Percentiles rank a stretch among this genome's conserved stretches.
phyloP scores from a whole-genome alignment of 2,888 invertebrate genomes.

The Leucophenga montana region DNA sequence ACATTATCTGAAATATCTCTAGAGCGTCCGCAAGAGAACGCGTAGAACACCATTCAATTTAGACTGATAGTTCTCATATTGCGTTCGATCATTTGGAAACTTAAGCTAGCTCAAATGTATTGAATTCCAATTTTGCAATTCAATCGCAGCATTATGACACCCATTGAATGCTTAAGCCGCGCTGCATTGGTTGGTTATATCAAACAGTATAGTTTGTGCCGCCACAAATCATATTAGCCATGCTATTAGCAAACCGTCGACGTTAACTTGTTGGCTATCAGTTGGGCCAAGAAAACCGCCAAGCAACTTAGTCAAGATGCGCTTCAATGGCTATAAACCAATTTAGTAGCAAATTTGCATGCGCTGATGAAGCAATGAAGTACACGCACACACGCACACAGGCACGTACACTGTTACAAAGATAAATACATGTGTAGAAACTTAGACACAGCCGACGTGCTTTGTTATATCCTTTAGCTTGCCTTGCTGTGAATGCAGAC shows the following conservation, averaged over 20 bases:
- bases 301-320: slow-evolving; percentile 39
- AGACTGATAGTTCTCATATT: slow-evolving; percentile 34
- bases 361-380: slow-evolving; percentile 57
- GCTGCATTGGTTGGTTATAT: no score
- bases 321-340: slow-evolving; percentile 61
- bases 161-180: background rate
- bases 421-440: background rate
- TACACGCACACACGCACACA: slow-evolving; percentile 5
- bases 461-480: no score
- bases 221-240: slow-evolving; percentile 63
- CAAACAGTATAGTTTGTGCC: slow-evolving; percentile 25
- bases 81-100: slow-evolving; percentile 44
- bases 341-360: slow-evolving; percentile 66
- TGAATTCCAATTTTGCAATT: slow-evolving; percentile 27
- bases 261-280: background rate
- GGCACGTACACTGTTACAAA: background rate
- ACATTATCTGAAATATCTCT: slow-evolving; percentile 45
- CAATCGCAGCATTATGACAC: background rate
- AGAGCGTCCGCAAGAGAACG: slow-evolving; percentile 6
- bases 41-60: slow-evolving; percentile 12
- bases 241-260: slow-evolving; percentile 50
- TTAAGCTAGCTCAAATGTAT: slow-evolving; percentile 17
- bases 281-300: background rate
- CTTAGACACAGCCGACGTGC: background rate
- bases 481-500: no score